phyloP scores from a whole-genome alignment of 2,888 invertebrate species.

The Nomada flava region DNA sequence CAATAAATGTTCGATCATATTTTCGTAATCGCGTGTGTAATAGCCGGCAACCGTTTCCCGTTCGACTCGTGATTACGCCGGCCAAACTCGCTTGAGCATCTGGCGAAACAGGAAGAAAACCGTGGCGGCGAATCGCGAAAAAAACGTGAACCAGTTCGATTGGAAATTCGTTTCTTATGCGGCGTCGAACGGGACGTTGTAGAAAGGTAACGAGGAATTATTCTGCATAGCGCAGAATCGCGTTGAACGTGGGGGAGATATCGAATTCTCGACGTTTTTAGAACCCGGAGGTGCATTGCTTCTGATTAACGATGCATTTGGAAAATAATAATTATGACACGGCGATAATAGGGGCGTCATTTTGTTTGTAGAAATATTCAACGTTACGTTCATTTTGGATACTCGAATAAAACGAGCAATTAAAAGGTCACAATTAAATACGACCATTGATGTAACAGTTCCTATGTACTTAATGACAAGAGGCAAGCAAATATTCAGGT shows the following conservation, averaged over 20 bases:
- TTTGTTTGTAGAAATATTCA: no score
- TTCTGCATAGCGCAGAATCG: not conserved
- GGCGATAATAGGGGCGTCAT: no score
- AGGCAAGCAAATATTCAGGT: no score
- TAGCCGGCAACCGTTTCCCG: not conserved
- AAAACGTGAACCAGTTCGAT: conserved; percentile 23
- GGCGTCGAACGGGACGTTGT: not conserved
- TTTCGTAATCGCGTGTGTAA: conserved; percentile 21
- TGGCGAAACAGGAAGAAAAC: conserved; percentile 24
- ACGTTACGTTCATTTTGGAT: no score
- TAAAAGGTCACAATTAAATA: no score
- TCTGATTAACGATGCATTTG: no score
- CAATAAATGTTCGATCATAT: not conserved
- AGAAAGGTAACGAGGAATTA: not conserved
- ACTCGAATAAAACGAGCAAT: no score
- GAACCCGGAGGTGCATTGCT: not conserved
- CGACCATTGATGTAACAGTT: no score
- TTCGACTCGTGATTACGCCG: conserved; percentile 13
- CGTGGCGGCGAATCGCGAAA: not conserved
- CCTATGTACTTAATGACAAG: no score
- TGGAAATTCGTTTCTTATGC: conserved; percentile 1
- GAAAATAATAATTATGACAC: no score
- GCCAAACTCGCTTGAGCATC: not conserved
- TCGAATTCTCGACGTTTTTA: no score
- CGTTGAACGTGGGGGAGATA: no score